Percentiles rank a stretch among this genome's conserved stretches.
phyloP scores from a whole-genome alignment of 2,113 vertebrate species.

The Sitta europaea region DNA sequence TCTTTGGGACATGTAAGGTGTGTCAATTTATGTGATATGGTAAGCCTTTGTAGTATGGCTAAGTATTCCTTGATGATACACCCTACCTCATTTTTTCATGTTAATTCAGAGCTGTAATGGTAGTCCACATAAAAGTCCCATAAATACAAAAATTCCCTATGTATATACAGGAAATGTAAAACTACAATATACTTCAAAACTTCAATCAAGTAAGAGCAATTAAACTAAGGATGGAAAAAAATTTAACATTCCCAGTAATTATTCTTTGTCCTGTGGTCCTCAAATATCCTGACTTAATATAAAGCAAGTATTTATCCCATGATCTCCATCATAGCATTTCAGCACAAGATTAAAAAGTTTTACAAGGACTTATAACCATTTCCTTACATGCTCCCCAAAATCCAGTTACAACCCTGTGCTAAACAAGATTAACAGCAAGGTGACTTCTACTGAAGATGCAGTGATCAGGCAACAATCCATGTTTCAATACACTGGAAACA shows the following conservation, averaged over 20 bases:
- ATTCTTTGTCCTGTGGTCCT: background rate
- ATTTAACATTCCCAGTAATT: background rate
- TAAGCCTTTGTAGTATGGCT: background rate
- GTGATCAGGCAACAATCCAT: background rate
- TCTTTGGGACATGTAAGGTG: background rate
- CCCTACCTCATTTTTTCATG: background rate
- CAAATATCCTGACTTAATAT: background rate
- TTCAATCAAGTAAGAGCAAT: background rate
- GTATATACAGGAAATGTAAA: background rate
- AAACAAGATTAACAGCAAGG: background rate
- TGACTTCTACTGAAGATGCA: background rate
- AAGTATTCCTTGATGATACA: background rate
- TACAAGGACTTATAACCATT: background rate
- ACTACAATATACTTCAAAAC: background rate
- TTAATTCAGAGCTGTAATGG: background rate
- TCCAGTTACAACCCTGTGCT: background rate
- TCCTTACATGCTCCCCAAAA: background rate
- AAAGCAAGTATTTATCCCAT: background rate
- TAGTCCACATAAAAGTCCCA: background rate
- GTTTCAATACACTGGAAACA: slow-evolving; percentile 22
- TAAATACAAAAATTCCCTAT: background rate
- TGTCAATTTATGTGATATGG: background rate
- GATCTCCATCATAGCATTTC: background rate
- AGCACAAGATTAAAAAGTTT: background rate
- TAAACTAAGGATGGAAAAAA: background rate